Evolutionary conservation across 2,888 invertebrate species (phyloP), one percentile per base, ranked within the genome.

Genomic region (Eulithis prunata): DNA sequence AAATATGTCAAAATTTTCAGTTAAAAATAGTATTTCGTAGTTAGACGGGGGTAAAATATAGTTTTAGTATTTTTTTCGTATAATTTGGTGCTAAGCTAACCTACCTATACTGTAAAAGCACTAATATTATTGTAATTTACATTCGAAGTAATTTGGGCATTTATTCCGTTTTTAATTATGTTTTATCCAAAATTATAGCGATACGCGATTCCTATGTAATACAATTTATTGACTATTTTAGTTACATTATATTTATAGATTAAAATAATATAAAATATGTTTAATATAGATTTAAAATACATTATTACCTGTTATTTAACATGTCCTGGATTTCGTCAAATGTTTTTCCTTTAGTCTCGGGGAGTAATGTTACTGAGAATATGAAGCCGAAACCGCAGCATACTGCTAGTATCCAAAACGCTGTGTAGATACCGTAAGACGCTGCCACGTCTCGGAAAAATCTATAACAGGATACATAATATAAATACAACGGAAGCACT

Each of bases 331-430:
- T 96, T 77, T 96, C 95, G 57, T 95, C 94, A 75, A 96, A 93
- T 28, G 95, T 95, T 78, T 95, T 95, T 1, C 95, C 95, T 74
- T 95, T 96, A 0, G 96, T 96, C 86, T 96, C 96, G 0, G 96
- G 96, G 13, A 96, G 93, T 70, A 94, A 78, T 2, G 95, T 89
- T 59, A 85, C 81, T 3, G 95, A 95, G 85, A 95, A 95, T 38
- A 94, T 77, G 58, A 95, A 91, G 0, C 95, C 95, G 13, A 95
- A 73, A n/a, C 94, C 90, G 71, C 95, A 95, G 77, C 94, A 94
- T 1, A 92, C 79, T 0, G 94, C 94, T 68, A 95, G 95, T 73
- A 94, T 94, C 87, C 94, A 95, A 82, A 96, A 96, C 1, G 95
- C 94, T 0, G 95, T 94, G 83, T 95, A 95, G 72, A 95, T 94